A percentile compares a stretch with the other conserved stretches of the same genome.
Evolutionary conservation across 1,140 invertebrate species (phyloP).

Genomic region (Drepana arcuata): DNA sequence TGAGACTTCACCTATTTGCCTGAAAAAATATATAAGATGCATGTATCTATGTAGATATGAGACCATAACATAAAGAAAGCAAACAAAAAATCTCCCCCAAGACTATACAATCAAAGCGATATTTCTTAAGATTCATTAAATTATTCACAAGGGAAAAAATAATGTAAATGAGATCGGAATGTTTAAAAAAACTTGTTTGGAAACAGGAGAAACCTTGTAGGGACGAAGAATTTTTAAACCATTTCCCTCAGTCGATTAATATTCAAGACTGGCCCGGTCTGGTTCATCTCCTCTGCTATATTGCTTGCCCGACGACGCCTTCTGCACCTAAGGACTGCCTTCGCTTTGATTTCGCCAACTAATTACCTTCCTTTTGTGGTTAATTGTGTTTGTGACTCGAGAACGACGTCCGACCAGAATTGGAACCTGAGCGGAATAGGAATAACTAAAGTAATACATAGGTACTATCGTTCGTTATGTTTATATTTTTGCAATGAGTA

Average conservation of each 20-base stretch:
- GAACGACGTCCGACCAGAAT: slow-evolving; percentile 2
- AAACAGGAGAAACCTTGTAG: slow-evolving; percentile 57
- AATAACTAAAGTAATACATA: neutral
- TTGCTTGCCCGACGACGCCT: slow-evolving; percentile 54
- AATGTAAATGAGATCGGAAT: slow-evolving; percentile 65
- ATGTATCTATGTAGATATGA: neutral
- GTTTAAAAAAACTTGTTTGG: slow-evolving; percentile 68
- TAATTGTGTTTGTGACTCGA: slow-evolving; percentile 28
- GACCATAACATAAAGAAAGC: slow-evolving; percentile 4
- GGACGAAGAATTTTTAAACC: slow-evolving; percentile 69
- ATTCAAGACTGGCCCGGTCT: slow-evolving; percentile 62
- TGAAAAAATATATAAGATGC: no score
- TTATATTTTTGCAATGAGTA: no score
- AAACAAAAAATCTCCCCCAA: slow-evolving; percentile 8
- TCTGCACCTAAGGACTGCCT: slow-evolving; percentile 15
- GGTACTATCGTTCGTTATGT: no score
- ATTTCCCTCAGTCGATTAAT: slow-evolving; percentile 67
- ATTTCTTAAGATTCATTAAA: slow-evolving; percentile 66
- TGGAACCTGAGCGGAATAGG: neutral
- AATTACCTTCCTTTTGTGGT: slow-evolving; percentile 55
- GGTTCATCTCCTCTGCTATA: slow-evolving; percentile 67
- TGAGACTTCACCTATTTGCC: no score
- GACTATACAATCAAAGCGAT: slow-evolving; percentile 32
- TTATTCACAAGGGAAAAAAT: slow-evolving; percentile 66
- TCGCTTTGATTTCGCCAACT: slow-evolving; percentile 62